A percentile compares a stretch with the other conserved stretches of the same genome.
These are phyloP conservation scores for Salvelinus sp. DNA, from an alignment of 2,113 vertebrate species.

Conservation along the genomic window DNA sequence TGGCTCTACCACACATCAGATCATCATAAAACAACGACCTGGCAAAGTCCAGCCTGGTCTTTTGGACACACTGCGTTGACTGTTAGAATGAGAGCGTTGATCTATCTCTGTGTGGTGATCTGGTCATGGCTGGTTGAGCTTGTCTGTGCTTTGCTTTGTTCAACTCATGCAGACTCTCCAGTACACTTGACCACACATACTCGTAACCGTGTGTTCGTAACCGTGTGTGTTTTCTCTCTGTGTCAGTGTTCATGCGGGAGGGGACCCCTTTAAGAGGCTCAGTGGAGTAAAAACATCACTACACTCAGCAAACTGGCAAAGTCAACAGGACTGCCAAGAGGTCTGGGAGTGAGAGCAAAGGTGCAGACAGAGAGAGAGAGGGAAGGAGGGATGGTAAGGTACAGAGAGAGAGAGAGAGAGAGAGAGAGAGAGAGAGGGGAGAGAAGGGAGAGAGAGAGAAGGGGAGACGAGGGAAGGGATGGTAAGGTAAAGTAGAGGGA, in stretches of 20 bases:
- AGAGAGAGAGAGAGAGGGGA: too few relatives aligned
- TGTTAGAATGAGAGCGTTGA: too few relatives aligned
- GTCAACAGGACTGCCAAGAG: slow-evolving; percentile 8
- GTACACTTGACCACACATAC: neutral
- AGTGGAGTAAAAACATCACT: slow-evolving; percentile 7
- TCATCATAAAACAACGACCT: too few relatives aligned
- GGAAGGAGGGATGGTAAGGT: too few relatives aligned
- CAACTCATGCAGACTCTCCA: neutral
- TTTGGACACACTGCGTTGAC: too few relatives aligned
- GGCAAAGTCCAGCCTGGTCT: too few relatives aligned
- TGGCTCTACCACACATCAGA: too few relatives aligned
- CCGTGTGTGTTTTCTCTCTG: neutral
- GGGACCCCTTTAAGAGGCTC: slow-evolving; percentile 1
- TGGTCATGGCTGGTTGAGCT: too few relatives aligned
- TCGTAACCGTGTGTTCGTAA: neutral
- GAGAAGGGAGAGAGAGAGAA: too few relatives aligned
- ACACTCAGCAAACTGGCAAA: slow-evolving; percentile 32
- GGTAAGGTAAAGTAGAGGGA: too few relatives aligned
- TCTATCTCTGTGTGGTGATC: too few relatives aligned
- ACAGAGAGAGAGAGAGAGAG: neutral
- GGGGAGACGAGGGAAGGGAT: too few relatives aligned
- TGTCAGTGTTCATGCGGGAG: neutral
- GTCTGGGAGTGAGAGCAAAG: slow-evolving; percentile 1
- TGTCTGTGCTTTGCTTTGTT: neutral
- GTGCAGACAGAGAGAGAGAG: neutral